Evolutionary conservation across 2,113 vertebrate genomes (phyloP), one percentile per base, ranked within the genome.

Genomic region (Barbus barbus): DNA sequence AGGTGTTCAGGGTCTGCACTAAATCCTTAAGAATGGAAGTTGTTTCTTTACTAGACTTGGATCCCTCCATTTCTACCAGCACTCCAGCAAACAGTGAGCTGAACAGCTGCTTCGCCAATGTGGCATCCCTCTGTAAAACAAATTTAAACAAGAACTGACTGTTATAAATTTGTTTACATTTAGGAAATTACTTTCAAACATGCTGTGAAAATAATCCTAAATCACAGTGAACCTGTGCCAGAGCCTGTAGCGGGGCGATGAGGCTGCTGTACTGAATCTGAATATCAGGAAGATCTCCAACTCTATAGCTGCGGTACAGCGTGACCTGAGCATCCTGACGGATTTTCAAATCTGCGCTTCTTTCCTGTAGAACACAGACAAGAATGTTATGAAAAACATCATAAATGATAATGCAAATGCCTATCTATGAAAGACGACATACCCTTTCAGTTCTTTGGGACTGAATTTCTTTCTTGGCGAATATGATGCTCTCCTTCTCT

Each of bases 221-320:
- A 71, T 9, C 24, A 80, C 22, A 28, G 11, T 88, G 84, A 11
- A 98, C 98, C 96, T 99, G 98, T 53, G 98, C 97, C 3, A 99
- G 93, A 4, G 96, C 98, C 86, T 99, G 98, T 74, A 99, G 89
- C 0, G 98, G 98, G 5, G 95, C 90, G 81, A 99, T 97, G 69
- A 99, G 93, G 86, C 93, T 96, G 88, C 94, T 95, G 89, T 96
- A 90, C 5, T 95, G 94, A 85, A 99, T 99, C 94, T 99, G 96
- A 90, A 99, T 95, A 88, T 99, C 98, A 9, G 98, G 98, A 89
- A 99, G 96, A 90, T 99, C 98, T 74, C 98, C 98, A 7, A 95
- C 92, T 48, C 98, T 94, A 91, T 99, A 99, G 89, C 90, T 96
- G 83, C 98, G 96, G 88, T 99, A 99, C 81, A 99, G 91, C 88